Conservation (phyloP, 1,140 invertebrate species). For the Ips typographus region DNA sequence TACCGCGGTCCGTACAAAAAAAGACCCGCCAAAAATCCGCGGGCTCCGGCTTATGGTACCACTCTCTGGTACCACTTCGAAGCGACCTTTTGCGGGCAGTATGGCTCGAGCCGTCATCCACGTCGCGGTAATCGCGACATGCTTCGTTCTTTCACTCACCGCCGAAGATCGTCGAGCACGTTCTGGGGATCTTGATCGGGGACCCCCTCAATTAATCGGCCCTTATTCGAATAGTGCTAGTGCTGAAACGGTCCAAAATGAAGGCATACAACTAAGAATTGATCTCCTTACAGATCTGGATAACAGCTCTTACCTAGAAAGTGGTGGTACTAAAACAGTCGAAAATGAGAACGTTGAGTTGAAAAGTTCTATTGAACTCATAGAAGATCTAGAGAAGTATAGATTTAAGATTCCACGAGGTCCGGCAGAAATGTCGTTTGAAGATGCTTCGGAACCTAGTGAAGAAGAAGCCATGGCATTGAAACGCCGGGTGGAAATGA, state of each 20-base stretch:
- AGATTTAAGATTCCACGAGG: background rate
- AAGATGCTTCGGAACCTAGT: background rate
- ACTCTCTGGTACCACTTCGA: constrained; percentile 23
- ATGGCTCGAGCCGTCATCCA: constrained; percentile 47
- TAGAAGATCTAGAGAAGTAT: constrained; percentile 1
- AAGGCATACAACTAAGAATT: background rate
- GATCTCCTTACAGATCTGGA: background rate
- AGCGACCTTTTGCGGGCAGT: constrained; percentile 36
- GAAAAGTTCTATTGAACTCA: background rate
- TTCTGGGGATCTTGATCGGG: constrained; percentile 43
- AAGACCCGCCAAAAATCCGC: constrained; percentile 28
- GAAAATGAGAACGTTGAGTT: background rate
- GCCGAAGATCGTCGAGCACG: constrained; percentile 41
- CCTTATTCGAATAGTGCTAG: background rate
- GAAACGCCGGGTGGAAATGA: constrained; percentile 65
- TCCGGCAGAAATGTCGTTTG: constrained; percentile 14
- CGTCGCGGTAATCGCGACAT: constrained; percentile 41
- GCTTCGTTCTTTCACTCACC: constrained; percentile 37
- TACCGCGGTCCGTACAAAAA: constrained; percentile 1
- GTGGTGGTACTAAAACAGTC: background rate
- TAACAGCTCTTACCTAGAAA: background rate
- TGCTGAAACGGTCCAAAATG: no score
- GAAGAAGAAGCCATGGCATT: constrained; percentile 36
- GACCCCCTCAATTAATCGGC: constrained; percentile 24
- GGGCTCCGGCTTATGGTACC: constrained; percentile 12